Evolutionary conservation across 2,113 vertebrate species (phyloP), one percentile per base, ranked within the genome.

Genomic region (Limanda limanda): DNA sequence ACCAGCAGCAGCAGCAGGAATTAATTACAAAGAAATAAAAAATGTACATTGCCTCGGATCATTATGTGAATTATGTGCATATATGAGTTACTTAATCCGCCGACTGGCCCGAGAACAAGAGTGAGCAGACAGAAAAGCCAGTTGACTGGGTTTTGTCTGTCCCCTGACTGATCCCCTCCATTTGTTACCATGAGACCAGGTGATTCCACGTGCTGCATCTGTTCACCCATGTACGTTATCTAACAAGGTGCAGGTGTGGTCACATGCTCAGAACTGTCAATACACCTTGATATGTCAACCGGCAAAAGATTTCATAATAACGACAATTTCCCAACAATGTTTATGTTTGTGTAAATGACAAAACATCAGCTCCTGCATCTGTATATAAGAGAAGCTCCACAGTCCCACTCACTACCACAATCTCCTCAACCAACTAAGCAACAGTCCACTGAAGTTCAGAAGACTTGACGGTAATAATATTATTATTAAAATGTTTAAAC

Each of bases 381-480:
- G 68, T 86, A 88, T 87, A 85, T 75, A 88, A 86, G 77, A 48
- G 5, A 25, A 40, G 18, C 57, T 64, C 59, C 37, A 15, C 62
- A 40, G 40, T 62, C 37, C 60, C 47, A 52, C 37, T 23, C 72
- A 74, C 52, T 21, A 40, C 27, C 78, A 51, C 67, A 48, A 61
- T 20, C 13, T 47, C 35, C 24, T 51, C 0, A 0, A 47, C n/a
- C 47, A 35, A 27, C 70, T 47, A 8, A 13, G 2, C 58, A 24
- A 76, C 48, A 47, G 35, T 76, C 71, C 60, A 35, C 63, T 72
- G 45, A 67, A 81, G 7, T 21, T 27, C 6, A 27, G 8, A 77
- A 56, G 40, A 78, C 61, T 63, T 69, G 37, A 83, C 42, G 20
- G 82, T n/a, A 18, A 60, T n/a, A 14, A 64, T 2, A 54, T 55